A percentile compares a stretch with the other conserved stretches of the same genome.
Conservation (phyloP, 2,113 vertebrate species). For the Meriones unguiculatus region DNA sequence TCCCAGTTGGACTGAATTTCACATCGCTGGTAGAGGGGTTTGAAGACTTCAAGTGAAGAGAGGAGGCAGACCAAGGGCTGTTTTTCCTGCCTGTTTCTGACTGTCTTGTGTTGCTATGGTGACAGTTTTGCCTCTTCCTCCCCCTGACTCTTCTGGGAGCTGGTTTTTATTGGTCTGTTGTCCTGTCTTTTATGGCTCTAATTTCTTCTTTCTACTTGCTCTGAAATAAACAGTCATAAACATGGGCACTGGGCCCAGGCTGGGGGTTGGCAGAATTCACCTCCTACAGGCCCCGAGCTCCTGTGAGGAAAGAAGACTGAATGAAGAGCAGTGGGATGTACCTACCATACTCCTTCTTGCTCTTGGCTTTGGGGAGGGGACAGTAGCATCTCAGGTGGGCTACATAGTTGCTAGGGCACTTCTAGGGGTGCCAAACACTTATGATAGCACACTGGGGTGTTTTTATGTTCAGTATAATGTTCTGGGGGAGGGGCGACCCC, state of each 20-base stretch:
- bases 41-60: neutral
- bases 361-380: neutral
- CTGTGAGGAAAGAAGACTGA: neutral
- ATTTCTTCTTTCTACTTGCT: slow-evolving; percentile 79
- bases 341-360: neutral
- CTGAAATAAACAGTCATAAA: slow-evolving; percentile 81
- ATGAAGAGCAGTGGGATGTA: neutral
- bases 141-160: slow-evolving; percentile 82
- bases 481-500: neutral
- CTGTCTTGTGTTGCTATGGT: slow-evolving; percentile 81
- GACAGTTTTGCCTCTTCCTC: slow-evolving; percentile 81
- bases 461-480: neutral
- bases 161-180: slow-evolving; percentile 83
- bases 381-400: neutral
- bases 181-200: slow-evolving; percentile 82
- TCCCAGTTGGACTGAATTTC: neutral
- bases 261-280: slow-evolving; percentile 68
- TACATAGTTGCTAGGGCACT: neutral
- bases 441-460: neutral
- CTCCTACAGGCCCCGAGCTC: slow-evolving; percentile 31
- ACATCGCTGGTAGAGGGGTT: neutral
- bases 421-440: neutral
- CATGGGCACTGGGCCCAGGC: slow-evolving; percentile 67
- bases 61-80: slow-evolving; percentile 66
- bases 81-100: slow-evolving; percentile 77